Conservation (phyloP, 1,140 invertebrate species). For the Samia ricini region DNA sequence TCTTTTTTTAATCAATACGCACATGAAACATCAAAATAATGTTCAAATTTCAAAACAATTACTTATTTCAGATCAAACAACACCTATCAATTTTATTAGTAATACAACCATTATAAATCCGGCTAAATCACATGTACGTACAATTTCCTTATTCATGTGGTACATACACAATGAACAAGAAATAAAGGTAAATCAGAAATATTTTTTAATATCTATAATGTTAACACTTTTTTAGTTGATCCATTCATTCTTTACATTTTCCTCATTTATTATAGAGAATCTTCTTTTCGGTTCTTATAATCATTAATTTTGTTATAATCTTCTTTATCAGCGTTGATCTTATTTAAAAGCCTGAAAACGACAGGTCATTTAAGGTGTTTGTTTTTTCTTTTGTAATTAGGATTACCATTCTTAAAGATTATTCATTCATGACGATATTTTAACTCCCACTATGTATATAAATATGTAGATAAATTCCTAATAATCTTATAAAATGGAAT, state of each 20-base stretch:
- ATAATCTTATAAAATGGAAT: too few species aligned
- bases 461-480: too few species aligned
- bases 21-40: too few species aligned
- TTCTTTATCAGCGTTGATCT: constrained; percentile 4
- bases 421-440: not conserved
- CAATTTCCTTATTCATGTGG: not conserved
- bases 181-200: not conserved
- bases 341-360: constrained; percentile 5
- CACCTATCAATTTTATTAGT: not conserved
- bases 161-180: not conserved
- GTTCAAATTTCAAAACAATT: too few species aligned
- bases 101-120: not conserved
- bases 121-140: not conserved
- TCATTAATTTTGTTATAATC: constrained; percentile 3
- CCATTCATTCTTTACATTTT: not conserved
- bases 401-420: constrained; percentile 2
- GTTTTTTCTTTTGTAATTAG: not conserved
- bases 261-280: not conserved
- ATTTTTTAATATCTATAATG: not conserved
- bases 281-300: constrained; percentile 6
- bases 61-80: too few species aligned
- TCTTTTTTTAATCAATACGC: too few species aligned
- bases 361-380: constrained; percentile 5
- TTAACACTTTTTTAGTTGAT: not conserved
- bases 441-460: too few species aligned